Evolutionary conservation across 1,140 invertebrate species (phyloP).

Genomic region (Marisa cornuarietis): DNA sequence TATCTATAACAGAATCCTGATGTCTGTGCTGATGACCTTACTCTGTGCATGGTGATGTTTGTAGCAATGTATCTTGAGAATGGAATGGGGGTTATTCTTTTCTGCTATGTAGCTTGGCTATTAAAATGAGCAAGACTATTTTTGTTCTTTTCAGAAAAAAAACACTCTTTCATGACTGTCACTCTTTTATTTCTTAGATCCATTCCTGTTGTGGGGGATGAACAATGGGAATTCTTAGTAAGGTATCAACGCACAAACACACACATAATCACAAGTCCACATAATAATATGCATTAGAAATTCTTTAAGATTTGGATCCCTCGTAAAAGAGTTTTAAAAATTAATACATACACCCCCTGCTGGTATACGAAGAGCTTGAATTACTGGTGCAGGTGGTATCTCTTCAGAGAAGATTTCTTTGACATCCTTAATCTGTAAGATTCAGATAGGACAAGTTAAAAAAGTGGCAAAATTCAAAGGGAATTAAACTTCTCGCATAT

Average conservation of each 20-base stretch:
- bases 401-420: constrained; percentile 14
- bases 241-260: background rate
- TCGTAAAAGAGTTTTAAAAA: background rate
- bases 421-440: constrained; percentile 23
- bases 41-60: too few relatives aligned
- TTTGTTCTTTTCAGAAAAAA: too few relatives aligned
- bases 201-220: too few relatives aligned
- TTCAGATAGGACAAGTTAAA: background rate
- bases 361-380: constrained; percentile 27
- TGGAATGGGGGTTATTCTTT: too few relatives aligned
- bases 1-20: too few relatives aligned
- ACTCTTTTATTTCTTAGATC: too few relatives aligned
- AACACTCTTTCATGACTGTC: too few relatives aligned
- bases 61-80: too few relatives aligned
- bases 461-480: background rate
- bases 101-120: too few relatives aligned
- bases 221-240: too few relatives aligned
- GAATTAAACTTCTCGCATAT: background rate
- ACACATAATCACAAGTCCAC: background rate
- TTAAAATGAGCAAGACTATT: too few relatives aligned
- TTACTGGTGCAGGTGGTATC: background rate
- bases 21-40: too few relatives aligned
- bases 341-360: constrained; percentile 14
- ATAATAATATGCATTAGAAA: background rate
- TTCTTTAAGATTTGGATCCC: background rate